A percentile compares a stretch with the other conserved stretches of the same genome.
Conservation (phyloP, 2,797 vertebrate genomes). For the Alcedo quadribrachys region DNA sequence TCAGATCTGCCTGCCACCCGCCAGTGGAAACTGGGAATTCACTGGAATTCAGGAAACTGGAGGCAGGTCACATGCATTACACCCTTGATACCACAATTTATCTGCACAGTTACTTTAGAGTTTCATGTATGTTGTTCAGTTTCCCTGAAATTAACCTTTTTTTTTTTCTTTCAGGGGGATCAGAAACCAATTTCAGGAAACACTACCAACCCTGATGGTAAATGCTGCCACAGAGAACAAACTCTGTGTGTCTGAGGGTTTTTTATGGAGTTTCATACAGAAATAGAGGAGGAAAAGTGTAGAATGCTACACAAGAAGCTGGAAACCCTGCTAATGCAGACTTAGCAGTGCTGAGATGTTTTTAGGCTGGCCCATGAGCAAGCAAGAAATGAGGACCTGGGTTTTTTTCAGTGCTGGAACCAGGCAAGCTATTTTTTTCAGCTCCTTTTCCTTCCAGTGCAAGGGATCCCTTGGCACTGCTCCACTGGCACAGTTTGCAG, state of each 20-base stretch:
- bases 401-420: not conserved
- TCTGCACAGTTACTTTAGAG: conserved; percentile 25
- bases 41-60: conserved; percentile 59
- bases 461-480: not conserved
- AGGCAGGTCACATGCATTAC: not conserved
- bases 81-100: not conserved
- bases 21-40: conserved; percentile 48
- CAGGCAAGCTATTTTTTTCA: not conserved
- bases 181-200: conserved; percentile 78
- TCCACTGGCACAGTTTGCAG: not conserved
- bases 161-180: conserved; percentile 52
- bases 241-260: not conserved
- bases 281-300: not conserved
- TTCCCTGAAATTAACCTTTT: conserved; percentile 70
- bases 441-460: not conserved
- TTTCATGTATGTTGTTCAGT: conserved; percentile 52
- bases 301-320: not conserved
- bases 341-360: not conserved
- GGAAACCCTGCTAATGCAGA: not conserved
- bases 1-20: not conserved
- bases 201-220: conserved; percentile 66
- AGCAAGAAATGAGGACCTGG: not conserved
- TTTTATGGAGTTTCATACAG: not conserved
- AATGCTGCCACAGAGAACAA: conserved; percentile 57
- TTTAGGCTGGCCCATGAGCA: not conserved